These are phyloP conservation scores for Arvicola amphibius DNA, from an alignment of 2,797 vertebrate genomes.

Conservation along the genomic window DNA sequence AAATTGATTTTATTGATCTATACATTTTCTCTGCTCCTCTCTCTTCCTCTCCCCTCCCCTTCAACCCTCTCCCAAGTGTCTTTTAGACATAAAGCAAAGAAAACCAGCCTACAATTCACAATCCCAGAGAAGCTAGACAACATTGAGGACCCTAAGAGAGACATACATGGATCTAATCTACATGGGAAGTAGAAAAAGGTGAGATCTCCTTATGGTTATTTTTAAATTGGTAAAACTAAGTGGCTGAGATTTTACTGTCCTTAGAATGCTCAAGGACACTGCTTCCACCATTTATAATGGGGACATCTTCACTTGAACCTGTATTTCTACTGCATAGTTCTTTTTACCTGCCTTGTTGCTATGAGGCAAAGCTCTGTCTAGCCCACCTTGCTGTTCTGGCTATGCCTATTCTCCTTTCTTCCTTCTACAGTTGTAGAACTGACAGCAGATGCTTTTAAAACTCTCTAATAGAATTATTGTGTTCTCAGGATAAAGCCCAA, in stretches of 20 bases:
- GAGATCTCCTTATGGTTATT: neutral
- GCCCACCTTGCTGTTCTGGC: neutral
- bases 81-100: no score
- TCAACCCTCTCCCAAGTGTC: no score
- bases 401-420: neutral
- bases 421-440: neutral
- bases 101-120: no score
- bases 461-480: neutral
- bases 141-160: no score
- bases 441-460: neutral
- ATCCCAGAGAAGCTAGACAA: no score
- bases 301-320: neutral
- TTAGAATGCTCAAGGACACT: neutral
- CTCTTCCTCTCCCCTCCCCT: no score
- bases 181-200: no score
- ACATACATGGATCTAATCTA: no score
- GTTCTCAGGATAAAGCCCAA: constrained; percentile 15
- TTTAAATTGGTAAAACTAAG: constrained; percentile 31
- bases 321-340: neutral
- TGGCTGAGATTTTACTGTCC: neutral
- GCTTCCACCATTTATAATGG: neutral
- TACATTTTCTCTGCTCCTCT: no score
- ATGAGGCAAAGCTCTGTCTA: neutral
- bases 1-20: no score
- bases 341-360: neutral